These are phyloP conservation scores for Cheirogaleus medius DNA, from an alignment of 2,113 vertebrate species.

Conservation along the genomic window DNA sequence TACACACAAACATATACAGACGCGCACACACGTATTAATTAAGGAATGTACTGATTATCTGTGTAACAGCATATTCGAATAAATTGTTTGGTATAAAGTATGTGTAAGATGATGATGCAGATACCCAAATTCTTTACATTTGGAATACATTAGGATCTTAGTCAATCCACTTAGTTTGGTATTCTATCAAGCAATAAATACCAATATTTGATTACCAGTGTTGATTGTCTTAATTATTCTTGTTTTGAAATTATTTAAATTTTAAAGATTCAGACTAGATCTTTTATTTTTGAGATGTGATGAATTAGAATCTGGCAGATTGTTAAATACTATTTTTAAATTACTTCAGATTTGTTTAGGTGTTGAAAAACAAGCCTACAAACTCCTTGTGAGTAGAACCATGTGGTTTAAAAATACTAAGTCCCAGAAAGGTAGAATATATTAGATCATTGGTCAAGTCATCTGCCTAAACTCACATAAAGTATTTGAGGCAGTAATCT, in stretches of 20 bases:
- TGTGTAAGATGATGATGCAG: not conserved
- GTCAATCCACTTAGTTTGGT: not conserved
- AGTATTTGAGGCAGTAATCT: not conserved
- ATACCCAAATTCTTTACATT: not conserved
- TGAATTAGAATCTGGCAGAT: not conserved
- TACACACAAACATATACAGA: not conserved
- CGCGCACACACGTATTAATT: not conserved
- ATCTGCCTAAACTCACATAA: not conserved
- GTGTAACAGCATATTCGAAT: not conserved
- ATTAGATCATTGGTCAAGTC: not conserved
- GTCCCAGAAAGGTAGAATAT: not conserved
- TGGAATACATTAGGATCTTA: not conserved
- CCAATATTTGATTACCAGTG: not conserved
- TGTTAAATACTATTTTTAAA: not conserved
- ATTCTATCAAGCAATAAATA: not conserved
- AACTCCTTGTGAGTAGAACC: conserved; percentile 9
- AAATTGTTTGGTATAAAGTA: not conserved
- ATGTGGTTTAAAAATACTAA: not conserved
- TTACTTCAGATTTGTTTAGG: not conserved
- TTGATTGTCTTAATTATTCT: conserved; percentile 16
- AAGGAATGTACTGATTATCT: not conserved
- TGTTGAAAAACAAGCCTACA: conserved; percentile 17
- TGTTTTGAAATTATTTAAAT: conserved; percentile 3
- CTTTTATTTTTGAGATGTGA: conserved; percentile 26
- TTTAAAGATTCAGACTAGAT: conserved; percentile 15